phyloP scores from a whole-genome alignment of 92 coral and sea anemone genomes.

The Pocillopora meandrina region DNA sequence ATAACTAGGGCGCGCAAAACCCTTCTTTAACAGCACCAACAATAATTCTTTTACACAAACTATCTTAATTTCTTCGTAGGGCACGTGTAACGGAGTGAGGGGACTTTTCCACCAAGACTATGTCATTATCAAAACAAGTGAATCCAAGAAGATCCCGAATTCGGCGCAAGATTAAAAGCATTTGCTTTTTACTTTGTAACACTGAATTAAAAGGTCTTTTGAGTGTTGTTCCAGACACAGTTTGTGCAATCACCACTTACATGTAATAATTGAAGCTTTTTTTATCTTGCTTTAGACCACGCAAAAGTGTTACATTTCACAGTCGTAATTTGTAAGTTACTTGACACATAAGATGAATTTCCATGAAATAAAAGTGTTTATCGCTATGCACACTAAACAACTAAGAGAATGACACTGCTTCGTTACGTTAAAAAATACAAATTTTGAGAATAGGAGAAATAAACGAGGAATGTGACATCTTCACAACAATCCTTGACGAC shows the following conservation, averaged over 20 bases:
- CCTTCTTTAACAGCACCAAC: background rate
- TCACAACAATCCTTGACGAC: slow-evolving; percentile 92
- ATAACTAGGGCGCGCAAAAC: background rate
- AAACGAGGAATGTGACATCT: slow-evolving; percentile 4
- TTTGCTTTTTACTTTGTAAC: background rate
- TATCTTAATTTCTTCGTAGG: slow-evolving; percentile 38
- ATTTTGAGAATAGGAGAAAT: background rate
- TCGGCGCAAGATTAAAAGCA: background rate
- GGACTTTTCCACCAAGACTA: slow-evolving; percentile 44
- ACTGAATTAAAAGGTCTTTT: too few relatives aligned
- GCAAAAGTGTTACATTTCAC: background rate
- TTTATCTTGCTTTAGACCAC: too few relatives aligned
- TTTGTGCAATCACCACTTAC: too few relatives aligned
- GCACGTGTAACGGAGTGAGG: slow-evolving; percentile 35
- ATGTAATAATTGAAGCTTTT: too few relatives aligned
- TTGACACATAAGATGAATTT: too few relatives aligned
- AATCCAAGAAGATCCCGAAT: background rate
- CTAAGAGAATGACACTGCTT: slow-evolving; percentile 7
- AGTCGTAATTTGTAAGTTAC: too few relatives aligned
- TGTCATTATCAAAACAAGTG: slow-evolving; percentile 15
- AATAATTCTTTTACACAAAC: background rate
- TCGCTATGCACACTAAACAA: slow-evolving; percentile 18
- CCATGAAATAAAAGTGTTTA: slow-evolving; percentile 3
- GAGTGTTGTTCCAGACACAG: too few relatives aligned
- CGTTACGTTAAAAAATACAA: slow-evolving; percentile 4